Evolutionary conservation across 2,797 vertebrate genomes (phyloP), one percentile per base, ranked within the genome.

Genomic region (Fundulus diaphanus): DNA sequence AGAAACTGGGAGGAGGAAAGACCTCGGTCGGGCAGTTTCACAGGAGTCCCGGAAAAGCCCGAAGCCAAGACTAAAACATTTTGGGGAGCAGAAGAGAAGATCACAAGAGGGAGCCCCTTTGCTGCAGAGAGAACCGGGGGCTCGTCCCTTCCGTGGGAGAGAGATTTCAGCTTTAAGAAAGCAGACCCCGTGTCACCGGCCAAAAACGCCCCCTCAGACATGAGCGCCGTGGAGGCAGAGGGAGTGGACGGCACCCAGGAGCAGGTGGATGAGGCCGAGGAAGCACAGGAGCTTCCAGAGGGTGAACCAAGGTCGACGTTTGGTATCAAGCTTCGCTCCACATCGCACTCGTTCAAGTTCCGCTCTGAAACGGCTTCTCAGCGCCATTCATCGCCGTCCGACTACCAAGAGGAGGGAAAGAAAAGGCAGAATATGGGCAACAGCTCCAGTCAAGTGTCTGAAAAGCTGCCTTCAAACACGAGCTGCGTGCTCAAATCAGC

Each of bases 291-390:
- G 54, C 61, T 74, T 0, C 72, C 85, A 29, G 79, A 81, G 29
- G 84, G 85, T 24, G 95, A 95, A 63, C 90, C 93, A 57, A 96
- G 91, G 90, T 92, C 74, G 33, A 86, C 95, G 27, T 99, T 99
- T 85, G 96, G 96, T 16, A 86, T 98, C 65, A 98, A 96, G 88
- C 96, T 99, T 37, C 96, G 97, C 72, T 95, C 96, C 79, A 97
- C 96, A 0, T 96, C 97, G 1, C 92, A 95, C 65, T 96, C 96
- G 1, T 74, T 95, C 54, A 96, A 89, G 89, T 90, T 92, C 5
- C 93, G 87, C 22, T 54, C 85, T 51, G 95, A 82, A 2, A 3
- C 51, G 0, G 20, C 87, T n/a, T 70, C 82, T n/a, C 74, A 73
- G n/a, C 75, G 61, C 70, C 83, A 80, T 42, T 91, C 93, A 31